A percentile compares a stretch with the other conserved stretches of the same genome.
phyloP scores from a whole-genome alignment of 2,113 vertebrate species.

The Cinclus mexicanus region DNA sequence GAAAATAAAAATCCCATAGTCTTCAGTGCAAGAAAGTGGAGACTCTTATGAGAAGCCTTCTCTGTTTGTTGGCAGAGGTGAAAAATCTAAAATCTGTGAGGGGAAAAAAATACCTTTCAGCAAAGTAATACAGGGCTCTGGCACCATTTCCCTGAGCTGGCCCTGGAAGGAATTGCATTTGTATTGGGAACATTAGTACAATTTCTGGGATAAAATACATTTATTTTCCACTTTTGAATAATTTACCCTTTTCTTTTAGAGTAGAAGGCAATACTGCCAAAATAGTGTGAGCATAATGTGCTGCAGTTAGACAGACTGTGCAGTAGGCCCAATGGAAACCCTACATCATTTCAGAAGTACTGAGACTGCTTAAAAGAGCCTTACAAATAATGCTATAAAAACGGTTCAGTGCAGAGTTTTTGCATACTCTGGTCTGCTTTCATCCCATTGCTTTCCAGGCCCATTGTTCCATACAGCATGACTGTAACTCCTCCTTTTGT shows the following conservation, averaged over 20 bases:
- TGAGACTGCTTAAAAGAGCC: background rate
- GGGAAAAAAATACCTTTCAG: background rate
- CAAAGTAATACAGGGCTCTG: background rate
- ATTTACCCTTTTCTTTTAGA: conserved; percentile 12
- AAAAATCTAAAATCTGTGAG: background rate
- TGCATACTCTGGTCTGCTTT: background rate
- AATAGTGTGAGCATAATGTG: background rate
- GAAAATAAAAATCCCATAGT: background rate
- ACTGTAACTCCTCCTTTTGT: background rate
- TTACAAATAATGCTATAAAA: background rate
- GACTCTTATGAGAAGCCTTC: background rate
- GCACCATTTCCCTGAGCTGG: background rate
- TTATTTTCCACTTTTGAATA: conserved; percentile 20
- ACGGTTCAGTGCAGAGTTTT: background rate
- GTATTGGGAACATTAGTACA: background rate
- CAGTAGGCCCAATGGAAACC: background rate
- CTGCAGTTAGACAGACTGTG: conserved; percentile 1
- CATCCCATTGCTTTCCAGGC: background rate
- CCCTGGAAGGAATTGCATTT: background rate
- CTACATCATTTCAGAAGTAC: background rate
- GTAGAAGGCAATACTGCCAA: background rate
- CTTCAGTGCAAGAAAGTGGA: background rate
- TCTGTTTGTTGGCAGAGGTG: background rate
- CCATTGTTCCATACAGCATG: background rate
- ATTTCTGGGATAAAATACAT: conserved; percentile 2